phyloP scores from a whole-genome alignment of 1,140 invertebrate species.

The Cydia fagiglandana region DNA sequence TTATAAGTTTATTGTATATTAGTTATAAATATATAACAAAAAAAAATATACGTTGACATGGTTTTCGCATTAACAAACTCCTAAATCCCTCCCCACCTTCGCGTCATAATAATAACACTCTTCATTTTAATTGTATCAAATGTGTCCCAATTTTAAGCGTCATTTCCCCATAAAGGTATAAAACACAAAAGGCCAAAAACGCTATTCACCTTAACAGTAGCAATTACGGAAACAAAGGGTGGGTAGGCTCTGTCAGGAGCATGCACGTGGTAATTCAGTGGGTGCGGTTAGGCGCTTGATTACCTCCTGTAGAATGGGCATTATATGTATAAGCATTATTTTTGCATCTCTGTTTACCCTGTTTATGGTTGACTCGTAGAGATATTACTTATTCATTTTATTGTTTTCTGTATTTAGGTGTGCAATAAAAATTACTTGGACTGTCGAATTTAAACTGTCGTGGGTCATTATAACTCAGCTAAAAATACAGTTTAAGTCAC shows the following conservation, averaged over 20 bases:
- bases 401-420: no score
- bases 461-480: no score
- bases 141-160: slow-evolving; percentile 17
- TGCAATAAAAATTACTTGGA: no score
- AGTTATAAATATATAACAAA: no score
- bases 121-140: slow-evolving; percentile 23
- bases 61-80: neutral
- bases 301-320: neutral
- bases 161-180: slow-evolving; percentile 17
- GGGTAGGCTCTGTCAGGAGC: slow-evolving; percentile 39
- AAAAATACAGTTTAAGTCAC: no score
- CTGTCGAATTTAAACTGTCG: no score
- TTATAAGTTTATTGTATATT: no score
- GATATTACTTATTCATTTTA: no score
- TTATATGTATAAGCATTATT: neutral
- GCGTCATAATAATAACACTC: neutral
- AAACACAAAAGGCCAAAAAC: slow-evolving; percentile 46
- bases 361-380: no score
- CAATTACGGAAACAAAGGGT: slow-evolving; percentile 55
- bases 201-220: slow-evolving; percentile 54
- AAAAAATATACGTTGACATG: neutral
- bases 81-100: neutral
- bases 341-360: no score
- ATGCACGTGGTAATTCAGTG: slow-evolving; percentile 45
- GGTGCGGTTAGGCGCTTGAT: neutral